Evolutionary conservation across 2,888 invertebrate species (phyloP), one percentile per base, ranked within the genome.

Genomic region (Temnothorax unifasciatus): DNA sequence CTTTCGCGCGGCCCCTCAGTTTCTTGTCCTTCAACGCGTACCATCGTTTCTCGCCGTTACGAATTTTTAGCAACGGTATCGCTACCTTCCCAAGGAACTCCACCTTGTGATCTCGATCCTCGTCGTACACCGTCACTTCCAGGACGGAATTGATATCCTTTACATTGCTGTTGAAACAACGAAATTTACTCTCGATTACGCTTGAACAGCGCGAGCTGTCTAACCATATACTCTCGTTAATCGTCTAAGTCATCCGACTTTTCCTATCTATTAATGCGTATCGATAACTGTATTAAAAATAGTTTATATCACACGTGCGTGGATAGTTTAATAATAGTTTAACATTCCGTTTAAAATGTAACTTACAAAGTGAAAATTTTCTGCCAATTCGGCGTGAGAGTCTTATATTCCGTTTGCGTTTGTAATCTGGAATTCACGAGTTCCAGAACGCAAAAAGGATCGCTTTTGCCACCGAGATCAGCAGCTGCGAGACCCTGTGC

Each of bases 321-420:
- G n/a, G n/a, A 8, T 29, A 29, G 0, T 29, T 29, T 29, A 29
- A 29, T 0, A 2, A 8, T 29, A 29, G 29, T 3, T 29, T 29
- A 29, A 29, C 1, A n/a, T 71, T 66, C 5, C 13, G 54, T 38
- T 63, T 38, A 38, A 63, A 15, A 18, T 54, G 11, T 66, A 29
- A 82, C 98, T 96, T 95, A 99, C 98, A 99, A 99, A 64, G 98
- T 99, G 94, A 99, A 99, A 90, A 99, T 98, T 95, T 99, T 99
- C 96, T 99, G 99, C 99, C 99, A 99, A 89, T 97, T 98, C 0
- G 99, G 99, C 77, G 97, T 96, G 34, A 99, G 95, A 0, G 99
- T 99, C 95, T 99, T 99, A 95, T 99, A 99, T 95, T 99, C 99
- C 0, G 99, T 99, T 95, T 99, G 99, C 0, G 99, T 99, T 95